Base-by-base conservation (phyloP, 2,888 invertebrate species). In the Oxytorus armatus region DNA sequence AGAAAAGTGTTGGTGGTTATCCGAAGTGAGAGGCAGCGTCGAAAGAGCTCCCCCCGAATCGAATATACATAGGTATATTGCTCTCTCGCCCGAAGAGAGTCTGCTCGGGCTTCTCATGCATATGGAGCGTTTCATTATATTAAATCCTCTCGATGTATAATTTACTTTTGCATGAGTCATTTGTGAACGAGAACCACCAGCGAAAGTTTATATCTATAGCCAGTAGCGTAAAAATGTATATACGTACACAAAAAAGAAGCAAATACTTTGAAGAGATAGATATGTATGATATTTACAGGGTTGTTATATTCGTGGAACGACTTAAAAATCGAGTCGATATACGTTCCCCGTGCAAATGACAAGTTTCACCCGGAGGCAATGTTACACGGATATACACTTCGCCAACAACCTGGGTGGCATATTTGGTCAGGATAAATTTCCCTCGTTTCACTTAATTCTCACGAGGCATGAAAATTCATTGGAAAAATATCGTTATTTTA, bases 61-160 rank as follows among this genome's bases (percentile, higher is more conserved):
- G 49, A 74, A 21, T 14, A 49, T 53, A 14, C 10, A 53, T 10
- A 63, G n/a, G 21, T 25, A 36, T n/a, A 53, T 18, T 29, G 69
- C 61, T 55, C 68, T 61, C 39, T n/a, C n/a, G 69, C 68, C 55
- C 70, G 75, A 70, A 61, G 68, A 53, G 70, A 77, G 77, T 61
- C 74, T 77, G 77, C 77, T 86, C 87, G 89, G n/a, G 87, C 86
- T 88, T 89, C 93, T 94, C 94, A 94, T 94, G 93, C 94, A 94
- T 94, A 94, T 94, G 94, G 93, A 94, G 93, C 93, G 93, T 93
- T 93, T 94, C 93, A 94, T 94, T 94, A 94, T 93, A 94, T 93
- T 93, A 94, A 93, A 94, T 93, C 93, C 93, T 93, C 94, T 94
- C 93, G 93, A 94, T 94, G 94, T 94, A 94, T 94, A 94, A 94